Conservation (phyloP, 2,113 vertebrate genomes). For the Sinocyclocheilus rhinocerous region DNA sequence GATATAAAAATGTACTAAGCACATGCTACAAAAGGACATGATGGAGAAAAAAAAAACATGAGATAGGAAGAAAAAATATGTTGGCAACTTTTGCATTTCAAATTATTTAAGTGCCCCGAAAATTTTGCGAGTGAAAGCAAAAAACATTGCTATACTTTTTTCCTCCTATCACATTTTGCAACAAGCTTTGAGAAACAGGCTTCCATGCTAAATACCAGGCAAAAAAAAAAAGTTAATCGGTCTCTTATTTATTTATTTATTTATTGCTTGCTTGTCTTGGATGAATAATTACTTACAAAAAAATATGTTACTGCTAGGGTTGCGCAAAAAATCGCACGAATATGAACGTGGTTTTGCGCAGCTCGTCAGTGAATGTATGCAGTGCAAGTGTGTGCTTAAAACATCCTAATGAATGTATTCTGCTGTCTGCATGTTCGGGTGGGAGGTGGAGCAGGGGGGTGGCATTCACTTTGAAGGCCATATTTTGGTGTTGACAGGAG, state of each 20-base stretch:
- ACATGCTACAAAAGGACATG: neutral
- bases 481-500: constrained; percentile 65
- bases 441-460: constrained; percentile 30
- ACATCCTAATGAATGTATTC: constrained; percentile 13
- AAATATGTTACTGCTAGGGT: too few species aligned
- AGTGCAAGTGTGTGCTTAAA: neutral
- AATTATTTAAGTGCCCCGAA: neutral
- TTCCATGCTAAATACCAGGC: too few species aligned
- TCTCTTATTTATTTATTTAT: too few species aligned
- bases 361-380: too few species aligned
- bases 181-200: neutral
- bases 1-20: neutral
- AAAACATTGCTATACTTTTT: neutral
- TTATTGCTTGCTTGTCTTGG: neutral
- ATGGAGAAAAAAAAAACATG: neutral
- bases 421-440: constrained; percentile 27
- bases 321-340: too few species aligned
- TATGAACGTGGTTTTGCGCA: too few species aligned
- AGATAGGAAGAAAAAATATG: neutral
- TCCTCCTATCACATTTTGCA: neutral
- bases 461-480: constrained; percentile 65
- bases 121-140: neutral
- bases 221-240: too few species aligned
- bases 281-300: neutral
- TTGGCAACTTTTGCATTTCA: too few species aligned